Base-by-base conservation (phyloP, 2,797 vertebrate genomes). In the Scyliorhinus canicula region DNA sequence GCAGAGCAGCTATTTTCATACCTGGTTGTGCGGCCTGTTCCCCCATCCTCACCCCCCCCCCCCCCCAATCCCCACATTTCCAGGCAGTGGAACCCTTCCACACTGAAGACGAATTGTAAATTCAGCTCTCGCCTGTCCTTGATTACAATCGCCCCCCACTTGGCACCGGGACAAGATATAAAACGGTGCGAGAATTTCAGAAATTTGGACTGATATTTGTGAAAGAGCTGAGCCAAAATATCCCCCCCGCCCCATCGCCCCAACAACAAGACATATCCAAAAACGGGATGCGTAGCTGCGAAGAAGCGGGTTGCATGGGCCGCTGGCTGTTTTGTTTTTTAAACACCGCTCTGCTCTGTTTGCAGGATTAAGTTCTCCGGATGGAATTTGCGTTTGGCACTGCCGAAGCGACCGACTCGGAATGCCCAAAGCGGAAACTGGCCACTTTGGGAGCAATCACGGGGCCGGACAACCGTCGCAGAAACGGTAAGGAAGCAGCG, bases 321-420 rank as follows among this genome's bases (percentile, higher is more conserved):
- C n/a, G 57, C 57, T 60, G 26, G 21, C 55, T 24, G 35, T 28
- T 44, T 19, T 65, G 40, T 50, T 52, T 71, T 71, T 52, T 47
- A 52, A 71, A 94, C 47, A 28, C 12, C 7, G 14, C 14, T 94
- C 31, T 52, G 26, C 4, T 8, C 69, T 52, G 4, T 52, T 71
- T 74, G 67, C 31, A 74, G 93, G 69, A 71, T 65, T 71, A 71
- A 93, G 11, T 47, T 71, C 67, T 93, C 71, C 93, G 93, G 71
- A 93, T 93, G 93, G 93, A 93, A 93, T 69, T 94, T 74, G 44
- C 63, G 26, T 47, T 93, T 65, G 91, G 47, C 93, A 74, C 67
- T 0, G 26, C 50, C 50, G 67, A 71, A 69, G 1, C 47, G 0
- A 31, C 63, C 5, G 26, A 74, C 67, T 31, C 44, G 16, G 44